Base-by-base conservation (phyloP, 2,797 vertebrate species). In the Cebuella pygmaea region DNA sequence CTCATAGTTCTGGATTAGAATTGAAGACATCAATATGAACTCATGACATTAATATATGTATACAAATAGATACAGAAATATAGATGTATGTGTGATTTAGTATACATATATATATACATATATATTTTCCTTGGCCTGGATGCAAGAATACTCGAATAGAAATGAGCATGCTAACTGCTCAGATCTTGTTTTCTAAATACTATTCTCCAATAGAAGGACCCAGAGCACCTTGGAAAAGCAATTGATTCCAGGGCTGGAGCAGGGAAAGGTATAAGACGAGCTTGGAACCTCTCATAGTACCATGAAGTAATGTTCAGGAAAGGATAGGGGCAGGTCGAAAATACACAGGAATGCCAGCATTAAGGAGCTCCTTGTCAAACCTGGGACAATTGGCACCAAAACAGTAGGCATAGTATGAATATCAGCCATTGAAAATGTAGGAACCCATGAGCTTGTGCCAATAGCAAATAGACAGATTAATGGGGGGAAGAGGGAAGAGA, bases 211-310 rank as follows among this genome's bases (percentile, higher is more conserved):
- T 75, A 39, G 52, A 90, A 92, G 59, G 20, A 74, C 59, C 44
- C 27, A 50, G 41, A 70, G 20, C 36, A 48, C 12, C 44, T 67
- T 85, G 50, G 52, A 95, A 39, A 81, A 92, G 50, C 72, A n/a
- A 88, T 39, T 74, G 76, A 93, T 75, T 61, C 52, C 41, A 76
- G 11, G 36, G 12, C 44, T 64, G 27, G 20, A 20, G 11, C 57
- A 82, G 27, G n/a, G 50, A 85, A 83, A 86, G 74, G 59, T 93
- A 36, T 33, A 87, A 94, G 76, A 83, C 79, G 59, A 95, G 24
- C 46, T 67, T 83, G n/a, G 74, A 92, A 72, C 13, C 86, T 83
- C 79, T 92, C 72, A 8, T 59, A 79, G 39, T 46, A n/a, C 84
- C 93, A 67, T 55, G 48, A 95, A 57, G 26, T 78, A 78, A 7